Evolutionary conservation across 2,113 vertebrate genomes (phyloP), one percentile per base, ranked within the genome.

Genomic region (Okapia johnstoni): DNA sequence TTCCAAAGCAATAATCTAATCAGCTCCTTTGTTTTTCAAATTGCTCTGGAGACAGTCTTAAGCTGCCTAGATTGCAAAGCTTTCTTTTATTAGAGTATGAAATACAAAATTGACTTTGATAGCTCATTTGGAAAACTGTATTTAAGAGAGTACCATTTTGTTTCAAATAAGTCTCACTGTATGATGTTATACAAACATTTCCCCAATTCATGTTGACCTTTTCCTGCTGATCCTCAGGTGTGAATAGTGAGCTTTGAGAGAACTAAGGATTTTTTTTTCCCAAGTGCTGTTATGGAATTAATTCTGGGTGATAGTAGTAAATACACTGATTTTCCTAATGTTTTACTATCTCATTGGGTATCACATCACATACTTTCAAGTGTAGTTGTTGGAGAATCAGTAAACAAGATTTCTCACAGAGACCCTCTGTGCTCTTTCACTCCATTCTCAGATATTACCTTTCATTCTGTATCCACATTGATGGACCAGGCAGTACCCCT

Each of bases 131-230:
- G 36, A 96, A 94, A 96, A 79, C 77, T 88, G 81, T 30, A 1
- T 61, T 94, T 84, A 92, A 52, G 13, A 89, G 85, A 40, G 80
- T 96, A 96, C 96, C 70, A 93, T 97, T 96, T 97, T 93, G 50
- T 98, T 96, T 96, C 36, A 55, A 92, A 93, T 88, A 43, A 93
- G 57, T 95, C 87, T 96, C 36, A 77, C 48, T 79, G 33, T 63
- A 40, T 15, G 4, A 46, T 87, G 28, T 89, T 96, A 79, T 60
- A 84, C 43, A 88, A 96, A 94, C 55, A 83, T 92, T 93, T 89
- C 16, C 36, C 50, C 33, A 55, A 33, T 92, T 93, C 36, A 25
- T 61, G 33, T 14, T 97, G 61, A 95, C 33, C 25, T 96, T 97
- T 97, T 55, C 79, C 77, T 89, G 46, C 23, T 80, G 57, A 79